Conservation (phyloP, 2,113 vertebrate genomes). For the Pluvianellus socialis region DNA sequence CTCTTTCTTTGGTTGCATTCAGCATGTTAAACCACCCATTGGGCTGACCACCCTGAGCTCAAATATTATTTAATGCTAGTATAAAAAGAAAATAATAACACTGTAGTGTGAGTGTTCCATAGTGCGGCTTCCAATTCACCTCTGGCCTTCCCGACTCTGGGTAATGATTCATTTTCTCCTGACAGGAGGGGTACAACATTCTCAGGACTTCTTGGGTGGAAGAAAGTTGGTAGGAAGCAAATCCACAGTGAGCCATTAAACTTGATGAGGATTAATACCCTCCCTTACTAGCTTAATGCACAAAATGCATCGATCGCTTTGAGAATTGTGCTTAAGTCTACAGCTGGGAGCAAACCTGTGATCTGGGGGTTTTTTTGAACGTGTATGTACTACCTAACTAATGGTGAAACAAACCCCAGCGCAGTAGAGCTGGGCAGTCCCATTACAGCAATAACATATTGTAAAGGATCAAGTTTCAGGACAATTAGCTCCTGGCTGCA, state of each 20-base stretch:
- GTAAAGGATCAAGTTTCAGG: slow-evolving; percentile 83
- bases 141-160: slow-evolving; percentile 66
- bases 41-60: slow-evolving; percentile 49
- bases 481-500: slow-evolving; percentile 84
- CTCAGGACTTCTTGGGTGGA: slow-evolving; percentile 78
- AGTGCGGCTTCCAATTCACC: slow-evolving; percentile 59
- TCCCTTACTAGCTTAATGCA: slow-evolving; percentile 68
- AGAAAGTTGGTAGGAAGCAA: slow-evolving; percentile 73
- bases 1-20: slow-evolving; percentile 34
- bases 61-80: slow-evolving; percentile 59
- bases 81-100: slow-evolving; percentile 72
- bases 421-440: slow-evolving; percentile 74
- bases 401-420: slow-evolving; percentile 76
- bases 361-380: slow-evolving; percentile 64
- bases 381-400: slow-evolving; percentile 72
- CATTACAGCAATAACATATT: slow-evolving; percentile 81
- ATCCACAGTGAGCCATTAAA: slow-evolving; percentile 77
- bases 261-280: slow-evolving; percentile 79
- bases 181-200: slow-evolving; percentile 67
- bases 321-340: slow-evolving; percentile 69
- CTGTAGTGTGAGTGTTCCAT: slow-evolving; percentile 65
- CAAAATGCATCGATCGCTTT: slow-evolving; percentile 73
- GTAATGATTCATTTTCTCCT: slow-evolving; percentile 77
- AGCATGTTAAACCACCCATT: slow-evolving; percentile 42
- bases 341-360: slow-evolving; percentile 73